These are phyloP conservation scores for Aphelinus certus DNA, from an alignment of 1,140 invertebrate species.

Conservation along the genomic window DNA sequence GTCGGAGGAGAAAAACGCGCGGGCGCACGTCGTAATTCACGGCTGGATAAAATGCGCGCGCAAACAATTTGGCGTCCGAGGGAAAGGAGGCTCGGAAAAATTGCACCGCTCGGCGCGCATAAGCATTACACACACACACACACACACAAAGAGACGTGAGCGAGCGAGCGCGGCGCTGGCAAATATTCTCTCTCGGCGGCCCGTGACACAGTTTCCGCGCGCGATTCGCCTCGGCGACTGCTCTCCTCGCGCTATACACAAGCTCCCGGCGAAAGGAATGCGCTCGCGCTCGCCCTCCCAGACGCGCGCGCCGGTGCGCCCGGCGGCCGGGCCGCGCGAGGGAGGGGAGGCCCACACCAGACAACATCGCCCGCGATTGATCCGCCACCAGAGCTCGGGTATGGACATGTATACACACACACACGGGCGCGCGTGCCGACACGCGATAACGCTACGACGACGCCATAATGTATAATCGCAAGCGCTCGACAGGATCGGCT, in stretches of 20 bases:
- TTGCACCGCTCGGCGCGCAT: not conserved
- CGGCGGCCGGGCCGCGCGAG: conserved; percentile 14
- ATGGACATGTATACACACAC: too few species aligned
- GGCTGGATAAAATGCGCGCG: not conserved
- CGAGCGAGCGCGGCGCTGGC: not conserved
- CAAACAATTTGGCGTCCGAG: conserved; percentile 8
- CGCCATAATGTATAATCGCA: too few species aligned
- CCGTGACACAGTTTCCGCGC: conserved; percentile 58
- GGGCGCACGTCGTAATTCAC: too few species aligned
- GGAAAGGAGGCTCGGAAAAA: conserved; percentile 29
- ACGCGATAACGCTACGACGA: too few species aligned
- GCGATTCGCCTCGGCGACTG: conserved; percentile 40
- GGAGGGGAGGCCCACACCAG: not conserved
- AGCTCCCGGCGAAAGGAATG: conserved; percentile 40
- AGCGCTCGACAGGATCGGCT: too few species aligned
- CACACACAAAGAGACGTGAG: too few species aligned
- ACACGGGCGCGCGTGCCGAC: too few species aligned
- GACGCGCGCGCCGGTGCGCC: not conserved
- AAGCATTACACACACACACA: too few species aligned
- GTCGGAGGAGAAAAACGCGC: too few species aligned
- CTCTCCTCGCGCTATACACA: conserved; percentile 18
- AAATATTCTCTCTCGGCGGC: conserved; percentile 8
- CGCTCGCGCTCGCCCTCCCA: too few species aligned
- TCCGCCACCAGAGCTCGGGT: not conserved
- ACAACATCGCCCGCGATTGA: conserved; percentile 30